Evolutionary conservation across 1,140 invertebrate genomes (phyloP).

Genomic region (Lasaia peninsularis): DNA sequence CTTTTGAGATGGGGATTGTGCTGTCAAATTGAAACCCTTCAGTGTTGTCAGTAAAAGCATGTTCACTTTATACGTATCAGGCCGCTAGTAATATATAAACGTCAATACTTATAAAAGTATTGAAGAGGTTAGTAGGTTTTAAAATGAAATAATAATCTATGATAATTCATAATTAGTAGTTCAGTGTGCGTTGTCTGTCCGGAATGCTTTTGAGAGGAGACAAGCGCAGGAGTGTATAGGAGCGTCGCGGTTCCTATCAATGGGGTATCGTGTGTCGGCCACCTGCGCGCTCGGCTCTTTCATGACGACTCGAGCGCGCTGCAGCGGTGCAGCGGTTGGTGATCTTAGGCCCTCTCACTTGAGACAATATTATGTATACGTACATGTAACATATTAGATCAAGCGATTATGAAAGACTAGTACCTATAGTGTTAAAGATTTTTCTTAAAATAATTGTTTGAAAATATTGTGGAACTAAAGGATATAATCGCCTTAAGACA

Average conservation of each 20-base stretch:
- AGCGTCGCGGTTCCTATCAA: conserved; percentile 50
- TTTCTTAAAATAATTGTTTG: no score
- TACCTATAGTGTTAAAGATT: no score
- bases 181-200: conserved; percentile 65
- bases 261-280: conserved; percentile 72
- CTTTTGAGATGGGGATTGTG: no score
- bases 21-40: no score
- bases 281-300: conserved; percentile 53
- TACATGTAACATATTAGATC: background rate
- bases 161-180: conserved; percentile 64
- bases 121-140: background rate
- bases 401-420: no score
- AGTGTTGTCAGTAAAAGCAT: no score
- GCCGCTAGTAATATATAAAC: no score
- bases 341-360: background rate
- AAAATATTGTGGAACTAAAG: no score
- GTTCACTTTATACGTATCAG: no score
- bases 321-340: conserved; percentile 22
- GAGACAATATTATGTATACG: background rate
- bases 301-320: conserved; percentile 19
- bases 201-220: conserved; percentile 71
- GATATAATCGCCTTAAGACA: no score
- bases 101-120: no score
- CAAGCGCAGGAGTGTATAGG: conserved; percentile 58
- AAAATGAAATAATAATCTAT: conserved; percentile 36